Percentiles rank a stretch among this genome's conserved stretches.
Conservation (phyloP, 2,797 vertebrate species). For the Eulemur albifrons region DNA sequence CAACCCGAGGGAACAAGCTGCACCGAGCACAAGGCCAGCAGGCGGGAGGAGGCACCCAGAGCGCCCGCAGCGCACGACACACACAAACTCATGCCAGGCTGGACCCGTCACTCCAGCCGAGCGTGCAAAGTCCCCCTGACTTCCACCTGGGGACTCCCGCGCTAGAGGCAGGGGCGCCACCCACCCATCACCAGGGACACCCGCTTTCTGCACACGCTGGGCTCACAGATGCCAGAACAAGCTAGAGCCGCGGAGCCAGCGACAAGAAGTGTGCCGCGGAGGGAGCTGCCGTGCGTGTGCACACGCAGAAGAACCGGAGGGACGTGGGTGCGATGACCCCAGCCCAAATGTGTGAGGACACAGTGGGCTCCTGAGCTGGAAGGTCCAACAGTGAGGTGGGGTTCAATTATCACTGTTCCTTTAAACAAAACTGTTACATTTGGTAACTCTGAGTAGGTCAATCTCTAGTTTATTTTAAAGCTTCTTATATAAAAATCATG, state of each 20-base stretch:
- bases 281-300: no score
- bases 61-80: neutral
- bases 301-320: fast-evolving
- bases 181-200: neutral
- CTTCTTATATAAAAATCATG: neutral
- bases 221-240: no score
- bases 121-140: no score
- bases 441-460: neutral
- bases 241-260: neutral
- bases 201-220: no score
- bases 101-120: no score
- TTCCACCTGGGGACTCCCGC: neutral
- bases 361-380: neutral
- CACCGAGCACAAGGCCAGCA: neutral
- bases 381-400: neutral
- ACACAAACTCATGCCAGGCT: neutral
- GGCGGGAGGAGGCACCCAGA: neutral
- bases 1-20: fast-evolving
- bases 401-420: neutral
- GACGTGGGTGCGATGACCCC: fast-evolving
- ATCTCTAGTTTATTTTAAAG: neutral
- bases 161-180: neutral
- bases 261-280: neutral
- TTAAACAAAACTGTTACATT: neutral
- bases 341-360: neutral